These are phyloP conservation scores for Piscicola geometra DNA, from an alignment of 2,888 invertebrate genomes.

Conservation along the genomic window DNA sequence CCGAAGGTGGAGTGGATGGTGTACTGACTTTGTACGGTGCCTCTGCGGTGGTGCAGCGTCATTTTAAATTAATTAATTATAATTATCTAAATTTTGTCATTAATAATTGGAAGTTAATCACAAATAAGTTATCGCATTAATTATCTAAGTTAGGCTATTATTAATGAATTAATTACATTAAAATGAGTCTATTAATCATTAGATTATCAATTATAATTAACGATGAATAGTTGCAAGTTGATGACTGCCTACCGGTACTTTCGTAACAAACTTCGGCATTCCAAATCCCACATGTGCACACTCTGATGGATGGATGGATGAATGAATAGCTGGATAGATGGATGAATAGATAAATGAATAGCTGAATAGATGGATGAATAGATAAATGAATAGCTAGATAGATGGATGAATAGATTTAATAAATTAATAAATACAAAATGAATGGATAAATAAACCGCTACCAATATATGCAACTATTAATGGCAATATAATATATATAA, in stretches of 20 bases:
- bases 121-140: too few species aligned
- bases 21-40: slow-evolving; percentile 91
- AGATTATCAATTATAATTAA: too few species aligned
- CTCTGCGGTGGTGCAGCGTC: slow-evolving; percentile 67
- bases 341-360: neutral
- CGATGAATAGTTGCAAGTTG: too few species aligned
- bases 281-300: slow-evolving; percentile 91
- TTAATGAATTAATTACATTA: too few species aligned
- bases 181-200: too few species aligned
- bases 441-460: neutral
- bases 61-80: too few species aligned
- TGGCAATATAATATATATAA: neutral
- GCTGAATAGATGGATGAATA: neutral
- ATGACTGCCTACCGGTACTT: slow-evolving; percentile 87
- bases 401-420: neutral
- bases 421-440: neutral
- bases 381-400: neutral
- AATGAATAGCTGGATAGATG: neutral
- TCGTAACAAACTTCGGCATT: slow-evolving; percentile 75
- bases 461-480: neutral
- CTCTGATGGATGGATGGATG: slow-evolving; percentile 60
- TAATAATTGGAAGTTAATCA: too few species aligned
- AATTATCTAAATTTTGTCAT: too few species aligned
- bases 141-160: too few species aligned
- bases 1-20: slow-evolving; percentile 97